phyloP scores from a whole-genome alignment of 2,113 vertebrate species.

The Myiozetetes cayanensis region DNA sequence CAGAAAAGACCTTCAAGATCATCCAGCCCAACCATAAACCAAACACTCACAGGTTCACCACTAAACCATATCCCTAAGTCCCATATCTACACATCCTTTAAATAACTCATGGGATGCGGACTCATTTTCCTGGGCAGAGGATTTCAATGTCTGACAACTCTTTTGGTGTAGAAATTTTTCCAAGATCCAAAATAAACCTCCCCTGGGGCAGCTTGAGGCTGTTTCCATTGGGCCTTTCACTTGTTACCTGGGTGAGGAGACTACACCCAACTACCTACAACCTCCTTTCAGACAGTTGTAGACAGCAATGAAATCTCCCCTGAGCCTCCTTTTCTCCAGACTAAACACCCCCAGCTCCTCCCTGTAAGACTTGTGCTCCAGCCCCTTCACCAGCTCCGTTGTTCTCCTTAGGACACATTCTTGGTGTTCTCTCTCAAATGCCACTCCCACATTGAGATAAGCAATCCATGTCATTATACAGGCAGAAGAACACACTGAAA shows the following conservation, averaged over 20 bases:
- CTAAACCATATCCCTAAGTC: not conserved
- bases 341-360: not conserved
- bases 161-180: not conserved
- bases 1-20: not conserved
- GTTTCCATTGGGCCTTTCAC: not conserved
- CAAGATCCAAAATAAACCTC: not conserved
- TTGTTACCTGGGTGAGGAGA: not conserved
- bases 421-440: not conserved
- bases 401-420: not conserved
- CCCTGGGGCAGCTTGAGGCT: not conserved
- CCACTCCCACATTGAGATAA: not conserved
- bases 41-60: not conserved
- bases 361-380: not conserved
- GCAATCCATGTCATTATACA: not conserved
- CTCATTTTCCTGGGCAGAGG: not conserved
- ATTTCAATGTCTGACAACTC: not conserved
- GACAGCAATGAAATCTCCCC: not conserved
- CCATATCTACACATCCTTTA: not conserved
- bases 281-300: not conserved
- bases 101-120: not conserved
- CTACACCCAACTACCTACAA: accelerated
- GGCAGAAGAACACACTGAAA: not conserved
- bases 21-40: not conserved
- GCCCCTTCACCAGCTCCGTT: not conserved
- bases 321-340: not conserved